Percentiles rank a stretch among this genome's conserved stretches.
Conservation (phyloP, 2,888 invertebrate species). For the Arenicola marina region DNA sequence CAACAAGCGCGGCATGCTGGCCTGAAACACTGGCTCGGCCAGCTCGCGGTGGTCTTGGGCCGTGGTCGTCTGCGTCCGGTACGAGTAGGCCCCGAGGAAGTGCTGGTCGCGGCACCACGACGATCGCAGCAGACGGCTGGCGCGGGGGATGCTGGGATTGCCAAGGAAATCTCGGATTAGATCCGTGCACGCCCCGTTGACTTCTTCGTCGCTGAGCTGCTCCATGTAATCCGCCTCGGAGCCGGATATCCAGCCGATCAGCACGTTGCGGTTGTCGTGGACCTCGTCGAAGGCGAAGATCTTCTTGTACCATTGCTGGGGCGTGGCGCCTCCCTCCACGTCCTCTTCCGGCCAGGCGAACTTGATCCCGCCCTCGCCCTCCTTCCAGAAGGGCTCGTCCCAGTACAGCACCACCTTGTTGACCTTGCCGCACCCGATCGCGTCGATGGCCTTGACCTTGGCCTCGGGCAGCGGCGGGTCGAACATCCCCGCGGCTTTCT, state of each 20-base stretch:
- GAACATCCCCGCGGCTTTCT: constrained; percentile 70
- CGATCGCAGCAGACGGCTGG: constrained; percentile 67
- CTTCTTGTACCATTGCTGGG: constrained; percentile 70
- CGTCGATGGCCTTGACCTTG: constrained; percentile 73
- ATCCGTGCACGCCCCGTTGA: constrained; percentile 70
- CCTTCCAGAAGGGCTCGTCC: constrained; percentile 72
- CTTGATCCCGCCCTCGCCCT: constrained; percentile 64
- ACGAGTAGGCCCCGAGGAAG: constrained; percentile 76
- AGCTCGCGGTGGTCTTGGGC: constrained; percentile 12
- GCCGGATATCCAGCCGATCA: constrained; percentile 76
- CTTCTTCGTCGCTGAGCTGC: constrained; percentile 72
- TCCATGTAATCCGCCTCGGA: constrained; percentile 74
- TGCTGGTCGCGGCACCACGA: constrained; percentile 77
- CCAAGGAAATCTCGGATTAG: constrained; percentile 73
- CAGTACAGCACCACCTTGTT: constrained; percentile 82
- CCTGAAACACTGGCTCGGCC: not conserved
- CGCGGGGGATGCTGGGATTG: constrained; percentile 74
- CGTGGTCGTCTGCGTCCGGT: constrained; percentile 44
- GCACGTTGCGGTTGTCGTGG: constrained; percentile 72
- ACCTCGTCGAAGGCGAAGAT: constrained; percentile 74
- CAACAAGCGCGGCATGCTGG: constrained; percentile 67
- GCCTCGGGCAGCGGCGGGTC: constrained; percentile 73
- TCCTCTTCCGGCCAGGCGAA: constrained; percentile 39
- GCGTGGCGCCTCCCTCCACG: not conserved
- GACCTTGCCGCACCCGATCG: constrained; percentile 74